Evolutionary conservation across 2,797 vertebrate genomes (phyloP), one percentile per base, ranked within the genome.

Genomic region (Sebastes hubbsi): DNA sequence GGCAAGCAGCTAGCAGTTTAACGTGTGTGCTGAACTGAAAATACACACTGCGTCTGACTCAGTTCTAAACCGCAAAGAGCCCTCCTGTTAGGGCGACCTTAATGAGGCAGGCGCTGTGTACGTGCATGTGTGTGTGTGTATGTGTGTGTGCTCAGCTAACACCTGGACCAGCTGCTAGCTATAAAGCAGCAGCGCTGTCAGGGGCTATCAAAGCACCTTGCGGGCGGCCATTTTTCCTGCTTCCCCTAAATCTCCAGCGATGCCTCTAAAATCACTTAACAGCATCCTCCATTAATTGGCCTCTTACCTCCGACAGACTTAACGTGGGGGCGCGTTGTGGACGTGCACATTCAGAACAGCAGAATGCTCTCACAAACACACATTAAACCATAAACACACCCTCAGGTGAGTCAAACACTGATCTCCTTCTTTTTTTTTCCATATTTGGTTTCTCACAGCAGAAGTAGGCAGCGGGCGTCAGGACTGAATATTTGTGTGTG

Each of bases 81-180:
- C 82, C 86, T 76, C 88, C 86, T 86, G 85, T 89, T 86, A 88
- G 62, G 81, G 54, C 59, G 20, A 76, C 86, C 88, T 86, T 92
- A 95, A 94, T 92, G 92, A 94, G 89, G 73, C 86, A 85, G 72
- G 83, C 81, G 62, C 60, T 80, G 88, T 81, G 83, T 81, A 68
- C 64, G 64, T 81, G 82, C 78, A 73, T 49, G 46, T 20, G 18
- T 49, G 46, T 49, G 46, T 18, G 25, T 69, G 42, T 69, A 71
- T 86, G 83, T 36, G 18, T 71, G 62, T 84, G 81, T 67, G 81
- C 59, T 74, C 71, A 79, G 84, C 81, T 83, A 83, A 92, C 94
- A 94, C 94, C 94, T 94, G 94, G 93, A 71, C 88, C 91, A 95
- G 91, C 91, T 95, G 93, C 75, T 91, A 73, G 84, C 85, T 83